Base-by-base conservation (phyloP, 1,140 invertebrate species). In the Chlorops oryzae region DNA sequence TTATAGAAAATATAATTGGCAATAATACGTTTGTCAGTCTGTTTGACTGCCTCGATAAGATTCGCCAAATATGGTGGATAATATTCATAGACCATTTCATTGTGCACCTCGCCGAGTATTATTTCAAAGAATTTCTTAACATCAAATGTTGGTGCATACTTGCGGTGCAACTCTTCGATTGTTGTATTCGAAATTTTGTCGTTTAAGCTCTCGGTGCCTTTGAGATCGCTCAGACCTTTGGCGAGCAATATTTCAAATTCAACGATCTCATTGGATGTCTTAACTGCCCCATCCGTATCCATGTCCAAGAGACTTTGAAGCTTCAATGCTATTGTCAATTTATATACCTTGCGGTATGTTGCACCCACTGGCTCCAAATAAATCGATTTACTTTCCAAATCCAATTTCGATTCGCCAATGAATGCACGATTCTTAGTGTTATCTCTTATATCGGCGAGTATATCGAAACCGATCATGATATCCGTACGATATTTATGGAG, bases 1-100 rank as follows among this genome's bases (percentile, higher is more conserved):
- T 42, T 50, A 25, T 49, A 69, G 38, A 60, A 63, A 3, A 67
- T 57, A 21, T 67, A 69, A 47, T 69, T 67, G 28, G 65, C 65
- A 21, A 69, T 9, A 9, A 44, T 49, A 1, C 48, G 50, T 2
- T 44, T 48, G 5, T 61, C 52, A 0, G 65, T 65, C 2, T 22
- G 12, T 2, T 47, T 12, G 0, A 69, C 38, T 1, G 62, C 58
- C 5, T 48, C 24, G 3, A 56, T 37, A 1, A 69, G 38, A 47
- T 69, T 67, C 12, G 7, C 5, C n/a, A 62, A 56, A 53, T 63
- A 69, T 0, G 18, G 22, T 4, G 38, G 20, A 23, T 51, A 52
- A 41, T 40, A 58, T 23, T 68, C 59, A 32, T 68, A 68, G 0
- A 65, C 23, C 5, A 32, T 35, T 3, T 52, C 59, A 0, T 41